Evolutionary conservation across 2,888 invertebrate species (phyloP).

Genomic region (Neocrepidodera transversa): DNA sequence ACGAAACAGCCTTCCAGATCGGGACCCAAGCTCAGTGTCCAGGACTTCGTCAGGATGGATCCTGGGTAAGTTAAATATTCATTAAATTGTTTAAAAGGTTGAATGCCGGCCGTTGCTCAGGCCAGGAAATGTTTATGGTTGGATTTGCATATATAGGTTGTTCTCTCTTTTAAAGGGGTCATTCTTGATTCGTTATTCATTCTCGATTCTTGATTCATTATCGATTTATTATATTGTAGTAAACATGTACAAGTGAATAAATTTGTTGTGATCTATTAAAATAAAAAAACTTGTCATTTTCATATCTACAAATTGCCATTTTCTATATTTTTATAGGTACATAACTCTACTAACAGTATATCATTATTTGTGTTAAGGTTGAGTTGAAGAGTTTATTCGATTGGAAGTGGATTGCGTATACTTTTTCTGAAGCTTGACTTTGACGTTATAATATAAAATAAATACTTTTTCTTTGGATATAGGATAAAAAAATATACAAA

Average conservation of each 20-base stretch:
- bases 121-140: no score
- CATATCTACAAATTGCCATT: no score
- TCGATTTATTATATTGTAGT: no score
- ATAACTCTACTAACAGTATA: neutral
- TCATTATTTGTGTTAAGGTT: slow-evolving; percentile 5
- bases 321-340: neutral
- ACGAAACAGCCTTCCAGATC: slow-evolving; percentile 57
- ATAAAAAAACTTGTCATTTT: no score
- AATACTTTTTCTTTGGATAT: slow-evolving; percentile 1
- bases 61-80: slow-evolving; percentile 59
- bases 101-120: no score
- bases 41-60: slow-evolving; percentile 60
- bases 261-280: no score
- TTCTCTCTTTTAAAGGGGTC: no score
- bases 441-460: slow-evolving; percentile 9
- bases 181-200: no score
- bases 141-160: no score
- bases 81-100: neutral
- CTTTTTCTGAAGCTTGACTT: neutral
- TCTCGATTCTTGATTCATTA: no score
- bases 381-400: slow-evolving; percentile 4
- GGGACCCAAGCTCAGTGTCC: slow-evolving; percentile 53
- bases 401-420: neutral
- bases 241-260: no score
- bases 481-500: neutral